Percentiles rank a stretch among this genome's conserved stretches.
phyloP scores from a whole-genome alignment of 2,888 invertebrate genomes.

The Cephus sareptanus region DNA sequence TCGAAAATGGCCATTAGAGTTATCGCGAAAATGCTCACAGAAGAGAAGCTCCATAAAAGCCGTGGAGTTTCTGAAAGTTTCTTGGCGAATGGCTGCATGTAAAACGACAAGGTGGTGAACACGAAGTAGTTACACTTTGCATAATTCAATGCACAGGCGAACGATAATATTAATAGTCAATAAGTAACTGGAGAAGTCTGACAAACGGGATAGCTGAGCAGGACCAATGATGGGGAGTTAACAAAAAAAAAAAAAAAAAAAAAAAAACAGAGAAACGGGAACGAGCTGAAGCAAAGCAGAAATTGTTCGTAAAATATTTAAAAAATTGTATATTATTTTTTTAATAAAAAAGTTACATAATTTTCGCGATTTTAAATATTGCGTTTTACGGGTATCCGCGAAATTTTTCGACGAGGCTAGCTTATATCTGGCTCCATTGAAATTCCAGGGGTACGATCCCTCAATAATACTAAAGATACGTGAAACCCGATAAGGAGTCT shows the following conservation, averaged over 20 bases:
- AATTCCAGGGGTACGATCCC: not conserved
- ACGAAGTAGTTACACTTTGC: not conserved
- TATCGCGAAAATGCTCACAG: slow-evolving; percentile 47
- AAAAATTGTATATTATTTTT: not conserved
- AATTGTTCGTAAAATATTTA: not conserved
- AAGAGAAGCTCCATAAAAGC: slow-evolving; percentile 14
- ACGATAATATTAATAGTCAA: not conserved
- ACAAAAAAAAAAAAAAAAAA: no score
- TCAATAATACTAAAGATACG: not conserved
- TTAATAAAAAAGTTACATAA: not conserved
- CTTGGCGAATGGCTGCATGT: not conserved
- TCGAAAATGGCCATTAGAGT: slow-evolving; percentile 52
- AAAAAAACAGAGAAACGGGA: not conserved
- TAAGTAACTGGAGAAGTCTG: not conserved
- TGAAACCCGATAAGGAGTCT: not conserved
- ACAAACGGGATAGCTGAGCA: not conserved
- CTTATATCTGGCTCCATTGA: not conserved
- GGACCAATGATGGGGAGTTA: not conserved
- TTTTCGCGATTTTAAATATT: not conserved
- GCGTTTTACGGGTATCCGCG: not conserved
- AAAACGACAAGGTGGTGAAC: not conserved
- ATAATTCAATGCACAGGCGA: not conserved
- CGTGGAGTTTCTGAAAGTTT: not conserved
- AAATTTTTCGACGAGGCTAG: not conserved
- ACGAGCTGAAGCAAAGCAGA: not conserved